Base-by-base conservation (phyloP, 2,888 invertebrate genomes). In the Hyposoter didymator region DNA sequence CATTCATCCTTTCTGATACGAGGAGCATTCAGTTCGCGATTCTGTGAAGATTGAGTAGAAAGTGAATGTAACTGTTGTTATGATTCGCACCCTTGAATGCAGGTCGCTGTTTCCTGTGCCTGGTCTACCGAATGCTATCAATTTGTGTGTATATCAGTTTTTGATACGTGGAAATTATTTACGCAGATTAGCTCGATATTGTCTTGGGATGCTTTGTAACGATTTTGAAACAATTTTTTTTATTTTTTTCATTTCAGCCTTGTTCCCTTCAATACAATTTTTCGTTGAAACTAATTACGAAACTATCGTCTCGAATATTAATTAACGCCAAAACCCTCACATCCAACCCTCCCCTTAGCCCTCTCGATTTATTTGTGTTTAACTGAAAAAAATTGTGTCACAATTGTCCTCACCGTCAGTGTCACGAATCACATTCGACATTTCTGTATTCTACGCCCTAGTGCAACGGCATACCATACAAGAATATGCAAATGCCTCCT, bases 351-450 rank as follows among this genome's bases (percentile, higher is more conserved):
- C 35, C 12, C 8, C 17, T 43, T 28, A n/a, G n/a, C 19, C 52
- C 12, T 39, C 22, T 2, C 39, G 8, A 45, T 55, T 55, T 74
- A 19, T 70, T 35, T 62, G n/a, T 59, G 6, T 35, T 69, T 47
- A 7, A 32, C 0, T 70, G 49, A 52, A 49, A 22, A 22, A 22
- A 35, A 49, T 17, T 35, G 0, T 14, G 67, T 59, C 66, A 76
- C 66, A 67, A 72, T 49, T 49, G 28, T 32, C 66, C 72, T 59
- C 47, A 43, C 43, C 47, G 22, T 6, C 75, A 72, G 8, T 76
- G 52, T 66, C 72, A 55, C 75, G 72, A 28, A 59, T 75, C 19
- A 67, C 64, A 55, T 52, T 35, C n/a, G n/a, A 72, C 72, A 32
- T 35, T 28, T 22, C 3, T 67, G 67, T 43, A 45, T 19, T 67